Evolutionary conservation across 2,113 vertebrate species (phyloP).

Genomic region (Crocuta crocuta): DNA sequence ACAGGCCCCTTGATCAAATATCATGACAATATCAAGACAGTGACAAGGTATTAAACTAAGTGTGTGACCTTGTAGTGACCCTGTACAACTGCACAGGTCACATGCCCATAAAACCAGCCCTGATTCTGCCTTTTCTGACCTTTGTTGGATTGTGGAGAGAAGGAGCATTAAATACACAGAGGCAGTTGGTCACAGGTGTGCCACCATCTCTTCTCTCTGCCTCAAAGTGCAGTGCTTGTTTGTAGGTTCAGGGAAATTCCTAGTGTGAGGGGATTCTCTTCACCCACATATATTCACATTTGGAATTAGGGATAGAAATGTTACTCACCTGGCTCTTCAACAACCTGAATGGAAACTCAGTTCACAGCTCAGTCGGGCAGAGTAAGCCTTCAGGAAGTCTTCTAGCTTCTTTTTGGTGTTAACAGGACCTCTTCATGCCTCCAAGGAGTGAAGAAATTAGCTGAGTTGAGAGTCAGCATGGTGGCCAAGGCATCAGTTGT

Average conservation of each 20-base stretch:
- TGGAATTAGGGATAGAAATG: not conserved
- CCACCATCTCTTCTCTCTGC: not conserved
- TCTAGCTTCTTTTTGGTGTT: not conserved
- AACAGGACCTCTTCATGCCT: not conserved
- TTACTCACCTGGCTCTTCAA: not conserved
- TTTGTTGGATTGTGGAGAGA: not conserved
- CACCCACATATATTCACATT: not conserved
- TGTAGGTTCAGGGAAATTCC: not conserved
- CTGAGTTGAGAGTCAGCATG: not conserved
- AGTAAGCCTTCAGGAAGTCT: not conserved
- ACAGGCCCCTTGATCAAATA: not conserved
- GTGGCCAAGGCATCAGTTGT: fast-evolving
- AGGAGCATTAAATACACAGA: not conserved
- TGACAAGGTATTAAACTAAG: not conserved
- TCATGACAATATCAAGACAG: not conserved
- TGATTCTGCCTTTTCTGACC: not conserved
- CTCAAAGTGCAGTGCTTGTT: not conserved
- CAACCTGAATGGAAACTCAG: not conserved
- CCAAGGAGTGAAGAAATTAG: not conserved
- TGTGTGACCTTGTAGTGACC: fast-evolving
- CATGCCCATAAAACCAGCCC: fast-evolving
- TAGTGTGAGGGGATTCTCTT: not conserved
- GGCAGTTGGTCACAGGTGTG: not conserved
- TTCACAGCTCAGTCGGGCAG: not conserved
- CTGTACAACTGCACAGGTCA: not conserved